Evolutionary conservation across 2,113 vertebrate genomes (phyloP).

Genomic region (Pluvialis apricaria): DNA sequence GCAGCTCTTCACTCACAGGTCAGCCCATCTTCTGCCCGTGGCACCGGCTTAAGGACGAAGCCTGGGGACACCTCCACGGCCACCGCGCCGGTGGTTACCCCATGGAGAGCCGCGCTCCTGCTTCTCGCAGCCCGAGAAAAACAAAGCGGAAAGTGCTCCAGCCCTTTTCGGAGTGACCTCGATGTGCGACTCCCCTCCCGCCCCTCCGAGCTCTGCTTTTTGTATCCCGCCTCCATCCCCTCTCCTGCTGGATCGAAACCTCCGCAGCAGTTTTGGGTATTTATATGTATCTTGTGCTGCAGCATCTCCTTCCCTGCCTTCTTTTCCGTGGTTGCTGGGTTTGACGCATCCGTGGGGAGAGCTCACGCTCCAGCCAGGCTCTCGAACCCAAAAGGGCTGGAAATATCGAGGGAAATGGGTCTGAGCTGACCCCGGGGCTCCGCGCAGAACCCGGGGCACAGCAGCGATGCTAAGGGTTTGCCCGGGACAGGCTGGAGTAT

Average conservation of each 20-base stretch:
- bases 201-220: neutral
- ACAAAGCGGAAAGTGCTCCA: neutral
- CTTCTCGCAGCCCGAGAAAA: neutral
- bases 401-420: neutral
- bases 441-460: neutral
- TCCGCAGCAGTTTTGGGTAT: neutral
- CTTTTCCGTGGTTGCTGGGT: fast-evolving
- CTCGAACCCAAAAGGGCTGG: neutral
- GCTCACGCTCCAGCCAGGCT: neutral
- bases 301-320: neutral
- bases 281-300: neutral
- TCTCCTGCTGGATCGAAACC: neutral
- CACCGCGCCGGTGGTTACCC: fast-evolving
- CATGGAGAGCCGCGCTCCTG: neutral
- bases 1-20: neutral
- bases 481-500: neutral
- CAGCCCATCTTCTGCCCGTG: neutral
- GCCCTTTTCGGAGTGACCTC: neutral
- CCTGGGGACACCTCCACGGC: neutral
- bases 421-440: fast-evolving
- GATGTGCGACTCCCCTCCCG: neutral
- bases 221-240: neutral
- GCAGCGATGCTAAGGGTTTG: neutral
- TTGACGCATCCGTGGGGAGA: neutral
- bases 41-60: neutral